Evolutionary conservation across 2,113 vertebrate species (phyloP).

Genomic region (Pseudopodoces humilis): DNA sequence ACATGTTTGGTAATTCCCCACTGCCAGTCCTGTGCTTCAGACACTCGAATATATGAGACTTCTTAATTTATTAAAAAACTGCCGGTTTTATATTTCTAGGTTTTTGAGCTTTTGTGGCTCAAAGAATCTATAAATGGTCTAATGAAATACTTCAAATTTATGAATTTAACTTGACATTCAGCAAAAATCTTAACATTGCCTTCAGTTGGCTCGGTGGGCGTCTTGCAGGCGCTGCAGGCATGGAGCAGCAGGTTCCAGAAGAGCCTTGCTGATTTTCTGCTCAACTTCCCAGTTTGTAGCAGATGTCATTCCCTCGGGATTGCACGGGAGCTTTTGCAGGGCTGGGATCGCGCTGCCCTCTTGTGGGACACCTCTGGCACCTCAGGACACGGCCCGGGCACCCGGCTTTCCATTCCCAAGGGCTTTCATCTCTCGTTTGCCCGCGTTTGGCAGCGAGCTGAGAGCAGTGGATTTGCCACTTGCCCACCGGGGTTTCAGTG

Average conservation of each 20-base stretch:
- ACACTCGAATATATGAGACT: neutral
- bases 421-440: neutral
- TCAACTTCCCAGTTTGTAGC: neutral
- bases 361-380: constrained; percentile 33
- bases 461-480: neutral
- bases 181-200: neutral
- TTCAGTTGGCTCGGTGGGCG: neutral
- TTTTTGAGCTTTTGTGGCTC: neutral
- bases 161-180: neutral
- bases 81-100: neutral
- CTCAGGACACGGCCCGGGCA: neutral
- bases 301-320: neutral
- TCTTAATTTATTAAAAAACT: neutral
- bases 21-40: neutral
- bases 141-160: neutral
- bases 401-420: fast-evolving
- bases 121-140: neutral
- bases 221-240: neutral
- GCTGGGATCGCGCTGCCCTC: constrained; percentile 66
- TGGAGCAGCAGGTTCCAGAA: neutral
- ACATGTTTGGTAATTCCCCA: neutral
- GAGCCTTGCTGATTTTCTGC: neutral
- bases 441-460: neutral
- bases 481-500: neutral
- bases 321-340: fast-evolving